These are phyloP conservation scores for Fukomys damarensis DNA, from an alignment of 2,113 vertebrate genomes.

Conservation along the genomic window DNA sequence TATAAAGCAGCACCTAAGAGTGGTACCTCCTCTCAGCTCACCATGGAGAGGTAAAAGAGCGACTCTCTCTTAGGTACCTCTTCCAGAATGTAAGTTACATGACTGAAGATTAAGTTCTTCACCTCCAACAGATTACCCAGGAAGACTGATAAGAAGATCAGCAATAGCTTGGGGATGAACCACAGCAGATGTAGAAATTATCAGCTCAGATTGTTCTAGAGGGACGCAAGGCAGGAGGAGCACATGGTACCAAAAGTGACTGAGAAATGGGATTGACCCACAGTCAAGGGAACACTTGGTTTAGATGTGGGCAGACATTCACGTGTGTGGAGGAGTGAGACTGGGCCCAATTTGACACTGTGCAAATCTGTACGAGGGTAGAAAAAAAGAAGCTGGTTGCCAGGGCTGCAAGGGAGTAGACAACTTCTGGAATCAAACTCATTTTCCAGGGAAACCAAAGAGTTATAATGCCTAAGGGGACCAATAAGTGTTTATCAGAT, in stretches of 20 bases:
- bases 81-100: background rate
- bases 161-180: background rate
- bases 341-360: background rate
- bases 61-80: background rate
- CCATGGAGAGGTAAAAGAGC: background rate
- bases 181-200: background rate
- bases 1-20: background rate
- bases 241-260: no score
- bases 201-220: background rate
- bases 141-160: background rate
- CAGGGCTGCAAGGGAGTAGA: background rate
- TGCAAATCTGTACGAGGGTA: background rate
- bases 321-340: background rate
- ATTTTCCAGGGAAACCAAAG: background rate
- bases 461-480: background rate
- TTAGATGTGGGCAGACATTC: background rate
- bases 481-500: background rate
- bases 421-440: background rate
- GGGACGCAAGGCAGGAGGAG: background rate
- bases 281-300: background rate
- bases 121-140: background rate
- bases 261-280: background rate
- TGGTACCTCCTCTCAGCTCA: background rate
- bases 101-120: background rate
- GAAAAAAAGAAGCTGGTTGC: background rate